Percentiles rank a stretch among this genome's conserved stretches.
phyloP scores from a whole-genome alignment of 2,113 vertebrate genomes.

The Embiotoca jacksoni region DNA sequence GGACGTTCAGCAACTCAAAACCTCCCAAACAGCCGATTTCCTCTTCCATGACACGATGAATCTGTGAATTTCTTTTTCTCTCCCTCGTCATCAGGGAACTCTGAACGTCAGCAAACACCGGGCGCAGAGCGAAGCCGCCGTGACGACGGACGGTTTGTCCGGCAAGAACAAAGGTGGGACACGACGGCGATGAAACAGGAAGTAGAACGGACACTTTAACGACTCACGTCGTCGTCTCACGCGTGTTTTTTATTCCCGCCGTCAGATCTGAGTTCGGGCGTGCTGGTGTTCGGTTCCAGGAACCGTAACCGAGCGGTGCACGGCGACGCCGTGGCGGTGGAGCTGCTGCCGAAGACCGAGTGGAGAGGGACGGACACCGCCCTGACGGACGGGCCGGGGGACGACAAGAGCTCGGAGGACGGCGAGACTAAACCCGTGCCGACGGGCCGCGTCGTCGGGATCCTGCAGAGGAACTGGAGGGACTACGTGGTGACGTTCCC shows the following conservation, averaged over 20 bases:
- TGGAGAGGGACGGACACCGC: conserved; percentile 90
- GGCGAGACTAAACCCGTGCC: conserved; percentile 87
- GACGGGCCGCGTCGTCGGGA: conserved; percentile 93
- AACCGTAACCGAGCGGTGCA: conserved; percentile 93
- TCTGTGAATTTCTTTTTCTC: neutral
- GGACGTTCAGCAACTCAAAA: too few relatives aligned
- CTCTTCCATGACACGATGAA: neutral
- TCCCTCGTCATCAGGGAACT: conserved; percentile 83
- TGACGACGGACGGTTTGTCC: conserved; percentile 85
- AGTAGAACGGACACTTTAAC: too few relatives aligned
- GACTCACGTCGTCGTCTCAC: too few relatives aligned
- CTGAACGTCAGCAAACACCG: conserved; percentile 94
- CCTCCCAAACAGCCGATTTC: too few relatives aligned
- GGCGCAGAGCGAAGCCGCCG: conserved; percentile 90
- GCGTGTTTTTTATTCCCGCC: neutral
- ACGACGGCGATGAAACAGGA: too few relatives aligned
- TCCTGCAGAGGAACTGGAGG: conserved; percentile 95
- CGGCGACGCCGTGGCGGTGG: conserved; percentile 90
- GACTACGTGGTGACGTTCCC: conserved; percentile 98
- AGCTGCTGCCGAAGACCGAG: conserved; percentile 88
- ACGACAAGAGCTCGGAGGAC: conserved; percentile 86
- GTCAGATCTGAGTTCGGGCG: conserved; percentile 86
- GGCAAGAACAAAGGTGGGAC: conserved; percentile 89
- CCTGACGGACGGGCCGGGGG: conserved; percentile 87
- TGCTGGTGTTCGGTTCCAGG: conserved; percentile 89